Conservation (phyloP, 2,113 vertebrate species). For the Neogobius melanostomus region DNA sequence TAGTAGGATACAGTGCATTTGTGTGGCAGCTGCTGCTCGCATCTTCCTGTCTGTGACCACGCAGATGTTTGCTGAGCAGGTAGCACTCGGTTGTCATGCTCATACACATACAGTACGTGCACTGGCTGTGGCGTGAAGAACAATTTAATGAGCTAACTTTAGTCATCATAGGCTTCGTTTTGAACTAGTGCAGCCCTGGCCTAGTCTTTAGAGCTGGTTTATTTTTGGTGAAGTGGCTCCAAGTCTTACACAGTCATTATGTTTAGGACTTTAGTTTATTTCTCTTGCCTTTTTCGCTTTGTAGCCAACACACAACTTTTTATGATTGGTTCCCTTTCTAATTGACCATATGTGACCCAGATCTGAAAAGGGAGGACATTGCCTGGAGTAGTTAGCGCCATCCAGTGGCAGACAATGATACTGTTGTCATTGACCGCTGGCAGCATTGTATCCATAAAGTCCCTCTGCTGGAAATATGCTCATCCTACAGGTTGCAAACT, state of each 20-base stretch:
- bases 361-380: conserved; percentile 21
- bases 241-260: neutral
- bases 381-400: conserved; percentile 54
- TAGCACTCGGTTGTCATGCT: neutral
- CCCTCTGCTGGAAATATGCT: conserved; percentile 70
- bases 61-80: conserved; percentile 1
- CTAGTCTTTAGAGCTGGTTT: neutral
- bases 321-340: conserved; percentile 23
- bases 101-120: neutral
- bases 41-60: conserved; percentile 5
- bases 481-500: conserved; percentile 40
- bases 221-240: neutral
- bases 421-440: conserved; percentile 22
- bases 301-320: conserved; percentile 18
- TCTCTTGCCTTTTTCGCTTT: conserved; percentile 6
- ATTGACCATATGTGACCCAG: conserved; percentile 55
- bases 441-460: conserved; percentile 23
- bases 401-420: conserved; percentile 55
- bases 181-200: neutral
- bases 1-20: neutral
- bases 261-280: neutral
- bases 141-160: neutral
- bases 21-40: conserved; percentile 4
- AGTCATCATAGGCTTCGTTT: neutral
- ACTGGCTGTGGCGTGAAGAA: neutral